A percentile compares a stretch with the other conserved stretches of the same genome.
Evolutionary conservation across 2,113 vertebrate genomes (phyloP).

Genomic region (Balaenoptera acutorostrata): DNA sequence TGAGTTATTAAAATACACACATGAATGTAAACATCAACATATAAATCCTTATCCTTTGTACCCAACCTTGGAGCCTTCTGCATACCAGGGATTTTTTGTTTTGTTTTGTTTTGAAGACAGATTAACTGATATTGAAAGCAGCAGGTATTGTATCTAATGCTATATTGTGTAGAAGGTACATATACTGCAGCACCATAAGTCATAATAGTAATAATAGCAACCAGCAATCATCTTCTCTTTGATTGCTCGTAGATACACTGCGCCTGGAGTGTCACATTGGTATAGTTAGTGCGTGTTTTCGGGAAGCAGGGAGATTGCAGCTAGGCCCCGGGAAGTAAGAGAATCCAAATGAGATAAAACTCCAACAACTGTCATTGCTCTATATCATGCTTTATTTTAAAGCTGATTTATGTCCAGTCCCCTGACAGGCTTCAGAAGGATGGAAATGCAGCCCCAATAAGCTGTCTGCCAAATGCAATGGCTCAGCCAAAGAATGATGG

Average conservation of each 20-base stretch:
- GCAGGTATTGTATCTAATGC: not conserved
- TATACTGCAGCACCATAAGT: not conserved
- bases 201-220: not conserved
- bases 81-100: not conserved
- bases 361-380: not conserved
- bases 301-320: not conserved
- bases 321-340: not conserved
- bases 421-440: slow-evolving; percentile 42
- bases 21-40: not conserved
- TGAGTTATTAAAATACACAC: not conserved
- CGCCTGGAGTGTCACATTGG: not conserved
- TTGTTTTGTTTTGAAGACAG: slow-evolving; percentile 30
- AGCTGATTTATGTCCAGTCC: slow-evolving; percentile 46
- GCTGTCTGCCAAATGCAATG: slow-evolving; percentile 7
- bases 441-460: not conserved
- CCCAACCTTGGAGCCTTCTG: not conserved
- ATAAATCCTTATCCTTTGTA: not conserved
- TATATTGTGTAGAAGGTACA: not conserved
- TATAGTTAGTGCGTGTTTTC: not conserved
- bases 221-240: not conserved
- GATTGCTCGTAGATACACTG: not conserved
- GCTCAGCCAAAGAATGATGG: slow-evolving; percentile 1
- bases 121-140: slow-evolving; percentile 50
- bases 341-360: slow-evolving; percentile 52
- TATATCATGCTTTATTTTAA: slow-evolving; percentile 56